These are phyloP conservation scores for Dasypus novemcinctus DNA, from an alignment of 2,113 vertebrate genomes.

Conservation along the genomic window DNA sequence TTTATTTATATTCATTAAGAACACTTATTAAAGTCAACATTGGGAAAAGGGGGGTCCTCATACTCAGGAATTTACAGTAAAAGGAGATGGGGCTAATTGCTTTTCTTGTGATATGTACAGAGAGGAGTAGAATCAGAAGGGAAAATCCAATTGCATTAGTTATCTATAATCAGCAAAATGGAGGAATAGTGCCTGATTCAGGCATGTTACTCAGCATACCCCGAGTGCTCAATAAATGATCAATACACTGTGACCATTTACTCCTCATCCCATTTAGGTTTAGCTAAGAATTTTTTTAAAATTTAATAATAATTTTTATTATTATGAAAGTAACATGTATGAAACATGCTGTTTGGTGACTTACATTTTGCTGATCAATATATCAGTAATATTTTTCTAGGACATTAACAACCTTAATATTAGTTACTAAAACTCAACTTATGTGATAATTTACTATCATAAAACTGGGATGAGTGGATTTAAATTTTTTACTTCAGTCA, in stretches of 20 bases:
- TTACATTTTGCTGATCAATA: background rate
- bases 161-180: background rate
- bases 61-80: background rate
- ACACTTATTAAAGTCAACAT: background rate
- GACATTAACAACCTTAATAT: background rate
- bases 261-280: background rate
- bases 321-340: background rate
- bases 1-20: background rate
- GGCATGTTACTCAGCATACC: background rate
- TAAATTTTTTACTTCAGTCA: background rate
- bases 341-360: background rate
- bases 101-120: background rate
- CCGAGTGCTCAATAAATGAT: accelerated
- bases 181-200: background rate
- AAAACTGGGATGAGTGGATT: background rate
- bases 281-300: background rate
- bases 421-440: background rate
- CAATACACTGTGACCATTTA: background rate
- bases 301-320: background rate
- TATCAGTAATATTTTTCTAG: background rate
- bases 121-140: background rate
- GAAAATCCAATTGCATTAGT: background rate
- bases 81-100: background rate
- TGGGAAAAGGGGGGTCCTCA: background rate
- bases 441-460: background rate